These are phyloP conservation scores for Tachypleus tridentatus DNA, from an alignment of 1,140 invertebrate species.

Conservation along the genomic window DNA sequence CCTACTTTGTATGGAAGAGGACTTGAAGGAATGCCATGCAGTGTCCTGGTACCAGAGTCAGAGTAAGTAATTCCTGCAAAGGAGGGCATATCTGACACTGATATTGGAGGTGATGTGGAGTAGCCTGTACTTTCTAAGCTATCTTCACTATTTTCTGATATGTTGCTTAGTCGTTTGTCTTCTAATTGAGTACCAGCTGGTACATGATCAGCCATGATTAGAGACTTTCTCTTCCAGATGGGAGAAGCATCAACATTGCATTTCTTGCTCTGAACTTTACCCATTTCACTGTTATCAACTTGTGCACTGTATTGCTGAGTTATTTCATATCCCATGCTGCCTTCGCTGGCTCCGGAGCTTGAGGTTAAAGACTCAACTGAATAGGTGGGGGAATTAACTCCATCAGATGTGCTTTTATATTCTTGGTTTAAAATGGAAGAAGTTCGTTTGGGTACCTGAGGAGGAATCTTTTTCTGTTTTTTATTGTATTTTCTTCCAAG, in stretches of 20 bases:
- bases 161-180: conserved; percentile 41
- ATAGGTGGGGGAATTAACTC: too few relatives aligned
- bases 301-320: too few relatives aligned
- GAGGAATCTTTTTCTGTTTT: neutral
- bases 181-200: conserved; percentile 24
- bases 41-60: conserved; percentile 11
- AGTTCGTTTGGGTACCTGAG: conserved; percentile 1
- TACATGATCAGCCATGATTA: conserved; percentile 29
- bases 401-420: too few relatives aligned
- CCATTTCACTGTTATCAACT: too few relatives aligned
- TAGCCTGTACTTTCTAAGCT: conserved; percentile 30
- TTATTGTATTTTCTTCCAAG: too few relatives aligned
- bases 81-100: neutral
- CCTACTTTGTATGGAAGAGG: too few relatives aligned
- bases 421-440: neutral
- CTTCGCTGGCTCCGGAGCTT: too few relatives aligned
- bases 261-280: too few relatives aligned
- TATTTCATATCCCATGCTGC: too few relatives aligned
- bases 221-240: conserved; percentile 50
- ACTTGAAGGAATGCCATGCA: conserved; percentile 17
- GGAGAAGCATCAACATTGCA: conserved; percentile 37
- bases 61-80: neutral
- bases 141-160: conserved; percentile 41
- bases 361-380: too few relatives aligned
- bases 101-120: conserved; percentile 26